Percentiles rank a stretch among this genome's conserved stretches.
Conservation (phyloP, 2,888 invertebrate genomes). For the Odontocolon sp. region DNA sequence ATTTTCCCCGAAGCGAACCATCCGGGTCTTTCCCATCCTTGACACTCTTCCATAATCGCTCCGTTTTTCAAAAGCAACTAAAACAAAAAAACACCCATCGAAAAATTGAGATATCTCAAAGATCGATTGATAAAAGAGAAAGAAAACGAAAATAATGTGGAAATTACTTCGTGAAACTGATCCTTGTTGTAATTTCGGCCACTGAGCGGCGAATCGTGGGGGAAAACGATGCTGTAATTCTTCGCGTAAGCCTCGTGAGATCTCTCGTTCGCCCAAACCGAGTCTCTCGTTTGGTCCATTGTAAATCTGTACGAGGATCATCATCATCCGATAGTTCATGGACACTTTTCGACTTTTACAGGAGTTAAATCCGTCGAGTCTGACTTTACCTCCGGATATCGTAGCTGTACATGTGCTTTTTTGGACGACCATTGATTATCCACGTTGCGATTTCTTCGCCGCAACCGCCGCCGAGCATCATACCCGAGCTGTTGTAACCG, state of each 20-base stretch:
- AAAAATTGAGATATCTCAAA: neutral
- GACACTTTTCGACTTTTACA: slow-evolving; percentile 6
- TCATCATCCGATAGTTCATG: no score
- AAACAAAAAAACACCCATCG: neutral
- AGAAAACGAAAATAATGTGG: slow-evolving; percentile 9
- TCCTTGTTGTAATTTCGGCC: slow-evolving; percentile 88
- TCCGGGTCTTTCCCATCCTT: slow-evolving; percentile 94
- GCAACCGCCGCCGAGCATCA: slow-evolving; percentile 95
- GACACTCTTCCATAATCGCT: slow-evolving; percentile 93
- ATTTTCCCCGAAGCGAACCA: slow-evolving; percentile 85
- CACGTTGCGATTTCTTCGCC: slow-evolving; percentile 93
- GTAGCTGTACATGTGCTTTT: slow-evolving; percentile 92
- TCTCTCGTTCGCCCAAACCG: slow-evolving; percentile 90
- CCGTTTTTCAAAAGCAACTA: slow-evolving; percentile 88
- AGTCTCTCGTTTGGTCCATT: slow-evolving; percentile 86
- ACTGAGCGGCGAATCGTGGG: slow-evolving; percentile 91
- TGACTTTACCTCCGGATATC: slow-evolving; percentile 87
- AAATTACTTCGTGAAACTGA: slow-evolving; percentile 85
- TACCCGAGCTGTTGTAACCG: slow-evolving; percentile 95
- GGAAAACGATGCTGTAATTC: slow-evolving; percentile 92
- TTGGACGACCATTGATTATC: slow-evolving; percentile 91
- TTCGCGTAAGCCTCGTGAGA: slow-evolving; percentile 95
- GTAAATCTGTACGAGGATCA: slow-evolving; percentile 86
- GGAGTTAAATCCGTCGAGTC: neutral
- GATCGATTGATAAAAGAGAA: neutral